A percentile compares a stretch with the other conserved stretches of the same genome.
Conservation (phyloP, 2,888 invertebrate genomes). For the Bedellia somnulentella region DNA sequence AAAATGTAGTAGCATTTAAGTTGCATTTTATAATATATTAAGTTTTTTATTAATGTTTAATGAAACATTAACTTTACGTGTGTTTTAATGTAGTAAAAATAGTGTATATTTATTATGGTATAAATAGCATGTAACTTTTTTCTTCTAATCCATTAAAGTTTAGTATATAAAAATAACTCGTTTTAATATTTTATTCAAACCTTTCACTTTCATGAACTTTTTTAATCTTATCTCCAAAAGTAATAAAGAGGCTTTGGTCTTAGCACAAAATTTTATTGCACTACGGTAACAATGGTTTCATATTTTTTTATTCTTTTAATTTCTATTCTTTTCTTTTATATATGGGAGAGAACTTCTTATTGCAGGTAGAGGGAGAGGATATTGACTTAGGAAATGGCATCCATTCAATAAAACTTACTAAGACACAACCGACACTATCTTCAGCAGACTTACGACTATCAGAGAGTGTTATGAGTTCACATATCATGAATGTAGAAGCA, state of each 20-base stretch:
- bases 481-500: slow-evolving; percentile 57
- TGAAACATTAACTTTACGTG: too few relatives aligned
- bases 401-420: slow-evolving; percentile 53
- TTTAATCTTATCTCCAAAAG: slow-evolving; percentile 27
- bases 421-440: slow-evolving; percentile 47
- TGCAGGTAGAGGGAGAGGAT: slow-evolving; percentile 61
- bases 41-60: too few relatives aligned
- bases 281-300: slow-evolving; percentile 4
- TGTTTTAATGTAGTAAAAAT: too few relatives aligned
- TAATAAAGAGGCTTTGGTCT: slow-evolving; percentile 59
- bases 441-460: slow-evolving; percentile 52
- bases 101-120: too few relatives aligned
- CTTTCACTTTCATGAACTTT: too few relatives aligned
- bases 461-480: slow-evolving; percentile 47
- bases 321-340: slow-evolving; percentile 22
- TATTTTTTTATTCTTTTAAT: slow-evolving; percentile 6
- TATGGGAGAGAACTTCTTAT: slow-evolving; percentile 61
- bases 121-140: too few relatives aligned
- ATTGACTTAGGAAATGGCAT: slow-evolving; percentile 53
- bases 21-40: too few relatives aligned
- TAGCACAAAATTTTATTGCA: slow-evolving; percentile 21
- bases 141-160: too few relatives aligned
- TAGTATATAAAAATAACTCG: too few relatives aligned
- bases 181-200: too few relatives aligned
- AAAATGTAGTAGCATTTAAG: not conserved